Evolutionary conservation across 1,140 invertebrate species (phyloP), one percentile per base, ranked within the genome.

Genomic region (Formica selysi): DNA sequence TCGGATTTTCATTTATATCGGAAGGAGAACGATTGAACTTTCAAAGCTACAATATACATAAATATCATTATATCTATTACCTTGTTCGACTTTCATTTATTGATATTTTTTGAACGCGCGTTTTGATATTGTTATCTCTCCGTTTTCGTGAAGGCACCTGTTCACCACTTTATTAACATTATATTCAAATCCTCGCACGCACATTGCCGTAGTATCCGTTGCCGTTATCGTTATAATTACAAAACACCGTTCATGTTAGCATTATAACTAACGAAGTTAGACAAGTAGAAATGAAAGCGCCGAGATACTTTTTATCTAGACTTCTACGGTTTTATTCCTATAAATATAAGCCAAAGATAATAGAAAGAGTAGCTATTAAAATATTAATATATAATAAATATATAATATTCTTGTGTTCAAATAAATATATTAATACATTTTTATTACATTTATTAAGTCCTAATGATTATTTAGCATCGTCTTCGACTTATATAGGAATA

Each of bases 61-160:
- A 62, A 8, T 73, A 73, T 73, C 16, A 22, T 38, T 22, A n/a
- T 19, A 61, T 76, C 7, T 48, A 38, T 51, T 36, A 11, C 11
- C 13, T 51, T 51, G 22, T 70, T 70, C 3, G 13, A 76, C 22
- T 80, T 80, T 57, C 36, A 54, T n/a, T 13, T 51, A 51, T 51
- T 1, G 32, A 51, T n/a, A 51, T 68, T 13, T 48, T 5, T 22
- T 38, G 1, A 38, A 67, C 1, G 2, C 61, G 8, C n/a, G 3
- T 54, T 79, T 67, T 22, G 13, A 68, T 11, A 22, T 38, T 3
- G 19, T 64, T 65, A 38, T 38, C 1, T 41, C 41, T 70, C n/a
- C 26, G 11, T 68, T 70, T 70, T 16, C 48, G n/a, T 26, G 6
- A 80, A 80, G 65, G 78, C 78, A 70, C 65, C 65, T 80, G 22